A percentile compares a stretch with the other conserved stretches of the same genome.
Conservation (phyloP, 64 coral and sea anemone genomes). For the Porites lutea region DNA sequence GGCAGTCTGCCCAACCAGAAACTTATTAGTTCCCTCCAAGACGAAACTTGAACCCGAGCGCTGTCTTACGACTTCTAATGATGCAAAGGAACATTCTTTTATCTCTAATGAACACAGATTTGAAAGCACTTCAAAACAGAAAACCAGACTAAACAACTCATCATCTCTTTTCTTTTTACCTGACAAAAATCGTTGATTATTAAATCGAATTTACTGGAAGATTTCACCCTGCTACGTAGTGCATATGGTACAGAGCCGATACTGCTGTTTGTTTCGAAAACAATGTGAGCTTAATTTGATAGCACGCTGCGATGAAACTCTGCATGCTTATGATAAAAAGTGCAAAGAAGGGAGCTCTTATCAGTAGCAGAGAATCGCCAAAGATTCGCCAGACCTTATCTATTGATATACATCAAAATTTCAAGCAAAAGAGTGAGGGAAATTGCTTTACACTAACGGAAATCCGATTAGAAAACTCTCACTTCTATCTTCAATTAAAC, state of each 20-base stretch:
- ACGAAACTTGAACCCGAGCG: not conserved
- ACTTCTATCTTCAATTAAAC: not conserved
- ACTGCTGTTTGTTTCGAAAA: conserved; percentile 2
- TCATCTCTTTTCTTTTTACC: not conserved
- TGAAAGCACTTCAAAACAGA: not conserved
- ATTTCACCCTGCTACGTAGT: not conserved
- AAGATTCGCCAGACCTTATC: not conserved
- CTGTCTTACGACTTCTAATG: not conserved
- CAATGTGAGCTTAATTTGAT: conserved; percentile 19
- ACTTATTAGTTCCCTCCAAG: not conserved
- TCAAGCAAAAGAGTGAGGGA: not conserved
- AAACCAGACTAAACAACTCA: not conserved
- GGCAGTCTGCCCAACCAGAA: conserved; percentile 17
- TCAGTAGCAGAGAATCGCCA: not conserved
- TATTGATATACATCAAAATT: not conserved
- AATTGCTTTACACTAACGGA: conserved; percentile 19
- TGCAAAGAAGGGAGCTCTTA: not conserved
- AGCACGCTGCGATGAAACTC: conserved; percentile 11
- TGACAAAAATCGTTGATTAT: not conserved
- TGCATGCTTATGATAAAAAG: not conserved
- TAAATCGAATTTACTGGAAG: not conserved
- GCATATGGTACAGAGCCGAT: not conserved
- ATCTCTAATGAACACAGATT: not conserved
- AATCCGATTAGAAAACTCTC: conserved; percentile 40
- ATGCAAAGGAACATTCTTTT: not conserved